Evolutionary conservation across 2,797 vertebrate species (phyloP), one percentile per base, ranked within the genome.

Genomic region (Cottoperca gobio): DNA sequence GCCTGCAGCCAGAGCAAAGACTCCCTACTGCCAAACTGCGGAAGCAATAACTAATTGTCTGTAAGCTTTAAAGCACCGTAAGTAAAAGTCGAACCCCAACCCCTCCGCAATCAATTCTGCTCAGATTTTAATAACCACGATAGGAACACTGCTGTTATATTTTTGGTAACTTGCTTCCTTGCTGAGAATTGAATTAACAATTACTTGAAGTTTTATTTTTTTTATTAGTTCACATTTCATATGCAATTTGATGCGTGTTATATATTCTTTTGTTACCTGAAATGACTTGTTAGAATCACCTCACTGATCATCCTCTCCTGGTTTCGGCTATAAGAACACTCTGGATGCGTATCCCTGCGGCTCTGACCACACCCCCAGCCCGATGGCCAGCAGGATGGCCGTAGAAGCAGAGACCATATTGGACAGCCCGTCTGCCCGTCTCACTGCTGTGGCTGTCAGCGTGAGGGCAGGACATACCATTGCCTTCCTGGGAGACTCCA

Each of bases 351-450:
- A 98, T 81, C 97, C 97, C 0, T 99, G 98, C 48, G 98, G 98
- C 70, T 99, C 98, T 3, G 98, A 99, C 92, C 98, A 99, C 91
- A 99, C 98, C 1, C 98, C 98, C 53, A 99, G 97, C 84, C 98
- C 98, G 0, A 99, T 99, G 97, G 97, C 97, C 87, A 99, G 98
- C 85, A 90, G 95, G 2, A 85, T 96, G 0, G 87, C 97, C 0
- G 92, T 99, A 64, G 95, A 97, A 82, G 94, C 95, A 5, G 90
- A 93, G 8, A 95, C 97, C 0, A 94, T 99, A 59, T 81, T 98
- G 85, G 96, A 98, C 90, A 97, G 95, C 84, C 94, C 93, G 0
- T 95, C 95, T 0, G 95, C 96, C 33, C 96, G 96, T 53, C 95
- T 99, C 55, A 99, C 97, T 3, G 96, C 98, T 0, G 97, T 99